Percentiles rank a stretch among this genome's conserved stretches.
These are phyloP conservation scores for Hirtodrosophila alboralis DNA, from an alignment of 2,888 invertebrate species.

Conservation along the genomic window DNA sequence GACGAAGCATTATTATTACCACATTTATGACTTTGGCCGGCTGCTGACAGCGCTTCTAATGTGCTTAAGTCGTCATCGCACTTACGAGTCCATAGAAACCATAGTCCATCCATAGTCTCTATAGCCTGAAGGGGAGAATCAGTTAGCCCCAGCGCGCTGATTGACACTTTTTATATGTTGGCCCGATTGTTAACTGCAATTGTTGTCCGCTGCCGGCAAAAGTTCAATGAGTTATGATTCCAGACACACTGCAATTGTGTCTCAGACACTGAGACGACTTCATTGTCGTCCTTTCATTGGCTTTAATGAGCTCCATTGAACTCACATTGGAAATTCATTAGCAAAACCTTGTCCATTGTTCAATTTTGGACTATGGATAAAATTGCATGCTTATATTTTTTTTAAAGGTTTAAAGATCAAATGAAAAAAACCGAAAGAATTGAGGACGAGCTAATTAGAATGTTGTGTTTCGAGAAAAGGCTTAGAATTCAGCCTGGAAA, in stretches of 20 bases:
- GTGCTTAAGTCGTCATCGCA: constrained; percentile 50
- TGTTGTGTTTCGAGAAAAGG: no score
- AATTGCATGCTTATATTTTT: constrained; percentile 6
- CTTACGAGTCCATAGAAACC: constrained; percentile 10
- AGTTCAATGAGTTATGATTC: constrained; percentile 76
- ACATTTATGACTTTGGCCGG: constrained; percentile 60
- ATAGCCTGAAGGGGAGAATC: constrained; percentile 9
- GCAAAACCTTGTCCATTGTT: constrained; percentile 36
- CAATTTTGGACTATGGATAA: constrained; percentile 33
- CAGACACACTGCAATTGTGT: constrained; percentile 19
- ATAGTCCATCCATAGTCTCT: neutral
- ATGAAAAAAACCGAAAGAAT: neutral
- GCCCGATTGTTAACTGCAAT: constrained; percentile 39
- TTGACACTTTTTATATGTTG: constrained; percentile 73
- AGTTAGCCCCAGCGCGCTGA: constrained; percentile 58
- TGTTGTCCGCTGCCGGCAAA: constrained; percentile 57
- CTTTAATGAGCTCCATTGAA: constrained; percentile 63
- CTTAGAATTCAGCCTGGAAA: no score
- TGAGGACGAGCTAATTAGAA: no score
- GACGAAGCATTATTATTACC: constrained; percentile 68
- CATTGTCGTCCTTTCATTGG: constrained; percentile 49
- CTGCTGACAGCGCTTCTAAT: constrained; percentile 48
- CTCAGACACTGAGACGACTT: constrained; percentile 6
- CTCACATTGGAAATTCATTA: constrained; percentile 62
- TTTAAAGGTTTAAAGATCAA: constrained; percentile 15